Evolutionary conservation across 2,113 vertebrate species (phyloP).

Genomic region (Oreochromis aureus): DNA sequence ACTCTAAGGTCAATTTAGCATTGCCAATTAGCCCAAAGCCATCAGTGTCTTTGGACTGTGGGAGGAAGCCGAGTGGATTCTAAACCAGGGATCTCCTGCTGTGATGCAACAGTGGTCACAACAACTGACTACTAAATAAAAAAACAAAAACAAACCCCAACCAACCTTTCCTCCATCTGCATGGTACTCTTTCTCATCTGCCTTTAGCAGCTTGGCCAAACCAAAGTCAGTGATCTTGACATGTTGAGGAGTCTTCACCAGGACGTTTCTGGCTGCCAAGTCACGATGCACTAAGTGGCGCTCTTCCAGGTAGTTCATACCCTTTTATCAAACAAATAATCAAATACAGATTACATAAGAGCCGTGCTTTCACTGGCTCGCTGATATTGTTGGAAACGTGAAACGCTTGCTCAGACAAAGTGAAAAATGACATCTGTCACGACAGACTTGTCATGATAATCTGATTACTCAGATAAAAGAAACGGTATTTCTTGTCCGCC

Average conservation of each 20-base stretch:
- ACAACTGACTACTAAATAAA: not conserved
- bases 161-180: conserved; percentile 93
- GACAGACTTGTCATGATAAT: not conserved
- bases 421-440: not conserved
- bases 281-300: conserved; percentile 93
- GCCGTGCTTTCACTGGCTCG: not conserved
- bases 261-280: conserved; percentile 91
- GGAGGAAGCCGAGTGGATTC: not conserved
- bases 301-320: conserved; percentile 97
- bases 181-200: conserved; percentile 94
- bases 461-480: not conserved
- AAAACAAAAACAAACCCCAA: fast-evolving
- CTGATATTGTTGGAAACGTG: not conserved
- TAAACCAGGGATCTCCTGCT: not conserved
- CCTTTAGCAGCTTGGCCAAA: conserved; percentile 89
- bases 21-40: not conserved
- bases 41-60: not conserved
- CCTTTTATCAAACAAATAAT: conserved; percentile 68
- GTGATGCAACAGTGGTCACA: not conserved
- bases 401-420: not conserved
- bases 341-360: not conserved
- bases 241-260: conserved; percentile 94
- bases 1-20: not conserved
- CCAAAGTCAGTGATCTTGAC: conserved; percentile 98
- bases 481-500: not conserved